Conservation (phyloP, 2,888 invertebrate genomes). For the Gandaritis pyraliata region DNA sequence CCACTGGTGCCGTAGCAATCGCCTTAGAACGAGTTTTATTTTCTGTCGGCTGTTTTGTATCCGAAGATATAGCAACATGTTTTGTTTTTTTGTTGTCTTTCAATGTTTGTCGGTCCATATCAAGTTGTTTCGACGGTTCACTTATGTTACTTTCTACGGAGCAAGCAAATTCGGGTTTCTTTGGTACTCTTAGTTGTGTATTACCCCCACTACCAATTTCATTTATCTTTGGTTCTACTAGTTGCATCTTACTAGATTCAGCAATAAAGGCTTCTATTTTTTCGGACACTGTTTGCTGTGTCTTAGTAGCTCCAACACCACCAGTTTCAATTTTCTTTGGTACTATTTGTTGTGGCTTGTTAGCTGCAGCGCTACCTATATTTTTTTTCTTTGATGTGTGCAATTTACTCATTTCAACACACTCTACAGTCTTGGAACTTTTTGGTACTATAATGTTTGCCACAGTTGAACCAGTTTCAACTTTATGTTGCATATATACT, state of each 20-base stretch:
- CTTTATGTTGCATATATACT: neutral
- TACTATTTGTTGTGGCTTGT: neutral
- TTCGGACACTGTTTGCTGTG: neutral
- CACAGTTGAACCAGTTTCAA: neutral
- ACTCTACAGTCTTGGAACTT: neutral
- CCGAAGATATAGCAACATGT: neutral
- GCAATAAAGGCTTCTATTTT: slow-evolving; percentile 1
- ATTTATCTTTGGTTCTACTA: neutral
- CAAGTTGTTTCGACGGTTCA: neutral
- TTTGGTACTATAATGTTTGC: neutral
- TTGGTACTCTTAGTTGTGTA: neutral
- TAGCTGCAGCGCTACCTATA: neutral
- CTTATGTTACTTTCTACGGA: neutral
- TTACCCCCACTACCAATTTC: neutral
- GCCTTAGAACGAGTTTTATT: neutral
- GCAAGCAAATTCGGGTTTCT: neutral
- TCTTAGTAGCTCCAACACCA: neutral
- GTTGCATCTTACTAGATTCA: slow-evolving; percentile 1
- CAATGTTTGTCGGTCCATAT: slow-evolving; percentile 9
- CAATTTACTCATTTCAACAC: neutral
- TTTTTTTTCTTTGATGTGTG: neutral
- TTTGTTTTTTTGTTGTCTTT: slow-evolving; percentile 1
- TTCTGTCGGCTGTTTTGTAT: neutral
- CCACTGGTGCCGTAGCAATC: neutral
- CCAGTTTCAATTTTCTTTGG: slow-evolving; percentile 2